Evolutionary conservation across 2,888 invertebrate genomes (phyloP), one percentile per base, ranked within the genome.

Genomic region (Tribolium freemani): DNA sequence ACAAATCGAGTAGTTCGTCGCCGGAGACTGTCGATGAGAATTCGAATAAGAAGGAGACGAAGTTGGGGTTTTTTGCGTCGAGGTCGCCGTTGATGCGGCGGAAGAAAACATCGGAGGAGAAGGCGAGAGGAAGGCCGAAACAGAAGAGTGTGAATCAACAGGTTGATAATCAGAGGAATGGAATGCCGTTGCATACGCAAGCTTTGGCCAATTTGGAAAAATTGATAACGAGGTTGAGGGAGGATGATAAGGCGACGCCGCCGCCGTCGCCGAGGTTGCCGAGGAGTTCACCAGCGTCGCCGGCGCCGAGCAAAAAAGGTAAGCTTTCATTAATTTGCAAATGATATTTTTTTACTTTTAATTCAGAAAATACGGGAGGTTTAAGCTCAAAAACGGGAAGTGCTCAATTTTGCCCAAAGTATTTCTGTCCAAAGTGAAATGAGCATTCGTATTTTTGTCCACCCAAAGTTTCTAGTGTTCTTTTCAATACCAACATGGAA

Each of bases 251-350:
- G 11, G 78, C 86, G 45, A 64, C 89, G 46, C 88, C 89, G n/a
- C 88, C 88, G 11, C 82, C 86, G 16, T 88, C 90, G 0, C 90
- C 90, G 2, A 90, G 94, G 77, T 87, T 93, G 71, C 93, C 94
- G 10, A 90, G 94, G 81, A 93, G 94, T 82, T 93, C 92, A n/a
- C 94, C 93, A 51, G 91, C 91, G 45, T 93, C 92, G 68, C 94
- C 93, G 60, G 92, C 92, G 8, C 91, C 91, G 54, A 89, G 91
- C 75, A 93, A 93, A 85, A 93, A 92, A 85, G 91, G 86, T 83
- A 78, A 86, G 16, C 1, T 16, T 16, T n/a, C n/a, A n/a, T n/a
- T 16, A 16, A 16, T 16, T 16, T 16, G n/a, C n/a, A n/a, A n/a
- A n/a, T n/a, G n/a, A n/a, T n/a, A n/a, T n/a, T n/a, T n/a, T n/a